phyloP scores from a whole-genome alignment of 2,888 invertebrate genomes.

The Tuberolachnus salignus region DNA sequence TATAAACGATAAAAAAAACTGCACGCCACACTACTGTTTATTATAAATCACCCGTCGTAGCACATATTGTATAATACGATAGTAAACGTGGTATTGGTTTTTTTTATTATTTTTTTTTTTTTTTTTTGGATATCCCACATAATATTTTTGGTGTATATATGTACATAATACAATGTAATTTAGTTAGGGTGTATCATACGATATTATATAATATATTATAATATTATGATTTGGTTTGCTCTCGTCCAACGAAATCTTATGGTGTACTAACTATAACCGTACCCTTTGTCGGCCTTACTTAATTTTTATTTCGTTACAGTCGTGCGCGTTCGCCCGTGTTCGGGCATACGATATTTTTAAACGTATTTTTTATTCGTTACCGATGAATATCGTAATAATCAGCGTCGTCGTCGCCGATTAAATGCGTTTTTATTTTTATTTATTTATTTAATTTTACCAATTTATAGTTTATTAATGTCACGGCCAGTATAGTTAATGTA shows the following conservation, averaged over 20 bases:
- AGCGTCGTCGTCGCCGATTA: too few species aligned
- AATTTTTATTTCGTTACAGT: too few species aligned
- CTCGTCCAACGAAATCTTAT: constrained; percentile 7
- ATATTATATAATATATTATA: neutral
- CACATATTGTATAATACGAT: too few species aligned
- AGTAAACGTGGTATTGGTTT: neutral
- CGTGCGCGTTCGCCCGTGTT: too few species aligned
- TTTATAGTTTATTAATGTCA: too few species aligned
- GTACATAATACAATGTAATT: constrained; percentile 29
- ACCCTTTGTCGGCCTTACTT: constrained; percentile 35
- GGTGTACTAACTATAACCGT: neutral
- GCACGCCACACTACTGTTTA: neutral
- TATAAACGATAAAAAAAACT: neutral
- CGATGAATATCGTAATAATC: too few species aligned
- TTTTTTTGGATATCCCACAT: neutral
- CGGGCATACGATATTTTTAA: too few species aligned
- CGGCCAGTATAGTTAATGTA: too few species aligned
- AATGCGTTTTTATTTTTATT: too few species aligned
- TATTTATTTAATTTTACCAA: too few species aligned
- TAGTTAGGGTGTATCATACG: constrained; percentile 12
- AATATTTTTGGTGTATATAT: constrained; percentile 11
- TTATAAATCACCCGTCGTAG: neutral
- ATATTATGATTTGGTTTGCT: constrained; percentile 30
- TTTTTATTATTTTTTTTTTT: neutral
- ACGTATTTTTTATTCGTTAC: too few species aligned